Evolutionary conservation across 1,140 invertebrate genomes (phyloP), one percentile per base, ranked within the genome.

Genomic region (Platyura marginata): DNA sequence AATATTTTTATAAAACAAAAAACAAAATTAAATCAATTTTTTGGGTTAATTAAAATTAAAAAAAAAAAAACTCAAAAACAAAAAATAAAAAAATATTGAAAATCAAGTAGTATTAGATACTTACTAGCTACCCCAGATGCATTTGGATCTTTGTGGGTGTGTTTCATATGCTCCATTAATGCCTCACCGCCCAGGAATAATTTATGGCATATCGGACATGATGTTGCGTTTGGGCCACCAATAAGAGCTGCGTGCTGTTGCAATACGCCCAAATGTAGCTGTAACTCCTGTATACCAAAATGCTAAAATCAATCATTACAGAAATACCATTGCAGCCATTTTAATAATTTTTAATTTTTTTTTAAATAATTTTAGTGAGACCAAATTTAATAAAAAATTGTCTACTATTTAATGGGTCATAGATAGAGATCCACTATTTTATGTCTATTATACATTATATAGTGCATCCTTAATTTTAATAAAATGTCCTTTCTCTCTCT

Each of bases 121-220:
- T 86, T 84, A 90, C 86, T 86, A 69, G 82, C 77, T 63, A 86
- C 83, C 56, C 78, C 81, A 46, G 81, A 79, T 43, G 83, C 79
- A 63, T 83, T 82, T 23, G 85, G 86, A 57, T 93, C 87, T 69
- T 90, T 92, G 66, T 93, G 88, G 23, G 84, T 84, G 61, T 84
- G 81, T 66, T 91, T 91, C 88, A 92, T 92, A 63, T 93, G 88
- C 62, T 92, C 88, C 71, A 93, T 88, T 38, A 93, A 73, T 36
- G 85, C 82, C 64, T 92, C 87, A 42, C 79, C 80, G 48, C 86
- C 86, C 53, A 91, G 74, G 68, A 91, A 89, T 53, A 91, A 76
- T 67, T 92, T 92, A 69, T 91, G 86, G 67, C 87, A 92, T 50
- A 91, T 74, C 25, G 86, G 85, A 66, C 87, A 92, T 49, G 77